A percentile compares a stretch with the other conserved stretches of the same genome.
phyloP scores from a whole-genome alignment of 2,113 vertebrate genomes.

The Riparia riparia region DNA sequence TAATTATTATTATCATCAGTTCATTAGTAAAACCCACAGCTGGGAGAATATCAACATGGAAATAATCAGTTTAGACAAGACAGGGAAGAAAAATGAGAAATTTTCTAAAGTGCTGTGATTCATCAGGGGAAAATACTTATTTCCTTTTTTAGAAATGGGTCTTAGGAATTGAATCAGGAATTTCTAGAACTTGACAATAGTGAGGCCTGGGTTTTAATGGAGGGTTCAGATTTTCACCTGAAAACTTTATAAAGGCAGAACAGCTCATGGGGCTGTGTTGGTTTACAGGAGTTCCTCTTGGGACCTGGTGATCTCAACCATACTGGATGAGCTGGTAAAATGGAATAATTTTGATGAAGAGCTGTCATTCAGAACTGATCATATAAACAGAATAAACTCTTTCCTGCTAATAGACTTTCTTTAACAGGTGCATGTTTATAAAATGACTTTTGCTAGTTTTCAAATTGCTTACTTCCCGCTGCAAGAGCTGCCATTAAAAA shows the following conservation, averaged over 20 bases:
- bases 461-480: not conserved
- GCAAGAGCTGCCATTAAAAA: not conserved
- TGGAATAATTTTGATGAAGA: not conserved
- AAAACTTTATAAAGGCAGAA: not conserved
- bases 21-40: not conserved
- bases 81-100: not conserved
- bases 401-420: not conserved
- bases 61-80: not conserved
- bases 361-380: not conserved
- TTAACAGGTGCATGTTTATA: not conserved
- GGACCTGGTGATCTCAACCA: not conserved
- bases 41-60: not conserved
- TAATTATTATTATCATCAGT: not conserved
- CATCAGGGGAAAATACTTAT: not conserved
- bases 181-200: not conserved
- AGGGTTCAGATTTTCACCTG: not conserved
- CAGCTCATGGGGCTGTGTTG: not conserved
- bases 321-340: not conserved
- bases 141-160: not conserved
- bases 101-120: not conserved
- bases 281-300: not conserved
- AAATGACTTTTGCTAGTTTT: not conserved
- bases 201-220: not conserved
- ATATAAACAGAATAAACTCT: not conserved
- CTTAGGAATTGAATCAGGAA: not conserved